Evolutionary conservation across 2,888 invertebrate genomes (phyloP).

Genomic region (Cosmia trapezina): DNA sequence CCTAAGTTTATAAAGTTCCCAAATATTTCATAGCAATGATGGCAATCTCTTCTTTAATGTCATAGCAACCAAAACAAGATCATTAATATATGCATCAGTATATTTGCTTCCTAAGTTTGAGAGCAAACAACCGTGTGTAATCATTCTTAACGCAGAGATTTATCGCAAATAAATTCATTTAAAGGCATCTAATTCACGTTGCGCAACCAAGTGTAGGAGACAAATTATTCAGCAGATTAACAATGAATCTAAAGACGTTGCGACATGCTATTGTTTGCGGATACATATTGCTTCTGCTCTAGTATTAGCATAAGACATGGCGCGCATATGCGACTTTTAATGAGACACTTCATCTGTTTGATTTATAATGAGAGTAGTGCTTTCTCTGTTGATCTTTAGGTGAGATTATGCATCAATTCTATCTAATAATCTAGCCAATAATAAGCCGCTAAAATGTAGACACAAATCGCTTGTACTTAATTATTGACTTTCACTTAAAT

Average conservation of each 20-base stretch:
- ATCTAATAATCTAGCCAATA: background rate
- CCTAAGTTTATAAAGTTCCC: background rate
- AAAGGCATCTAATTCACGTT: constrained; percentile 58
- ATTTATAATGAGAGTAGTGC: constrained; percentile 32
- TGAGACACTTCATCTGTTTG: constrained; percentile 44
- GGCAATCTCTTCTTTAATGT: constrained; percentile 1
- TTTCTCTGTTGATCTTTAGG: constrained; percentile 18
- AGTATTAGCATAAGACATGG: constrained; percentile 66
- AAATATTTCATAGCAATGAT: constrained; percentile 22
- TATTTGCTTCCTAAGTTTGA: constrained; percentile 27
- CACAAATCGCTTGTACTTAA: constrained; percentile 26
- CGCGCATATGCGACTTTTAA: constrained; percentile 42
- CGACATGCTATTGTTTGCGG: constrained; percentile 79
- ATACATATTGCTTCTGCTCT: constrained; percentile 69
- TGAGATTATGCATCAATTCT: background rate
- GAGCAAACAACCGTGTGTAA: constrained; percentile 26
- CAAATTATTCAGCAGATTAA: constrained; percentile 81
- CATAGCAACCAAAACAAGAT: constrained; percentile 5
- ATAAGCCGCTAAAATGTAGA: background rate
- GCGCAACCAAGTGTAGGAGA: constrained; percentile 79
- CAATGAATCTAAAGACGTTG: constrained; percentile 78
- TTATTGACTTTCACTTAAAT: constrained; percentile 16
- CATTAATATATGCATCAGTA: constrained; percentile 18
- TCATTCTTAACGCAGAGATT: constrained; percentile 27
- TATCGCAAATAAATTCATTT: constrained; percentile 55